phyloP scores from a whole-genome alignment of 2,113 vertebrate species.

The Paracanthobrama guichenoti region DNA sequence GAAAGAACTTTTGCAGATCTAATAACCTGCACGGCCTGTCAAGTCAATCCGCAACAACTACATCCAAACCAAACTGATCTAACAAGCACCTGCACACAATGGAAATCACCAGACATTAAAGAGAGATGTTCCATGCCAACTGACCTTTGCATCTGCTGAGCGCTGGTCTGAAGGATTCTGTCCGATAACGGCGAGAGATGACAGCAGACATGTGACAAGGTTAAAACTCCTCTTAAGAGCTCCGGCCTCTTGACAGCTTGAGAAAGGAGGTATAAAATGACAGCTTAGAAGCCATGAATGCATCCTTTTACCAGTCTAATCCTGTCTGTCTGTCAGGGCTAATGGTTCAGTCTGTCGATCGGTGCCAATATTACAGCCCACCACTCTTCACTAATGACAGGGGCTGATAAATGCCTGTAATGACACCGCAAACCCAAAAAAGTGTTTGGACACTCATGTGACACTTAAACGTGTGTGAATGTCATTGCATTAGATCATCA shows the following conservation, averaged over 20 bases:
- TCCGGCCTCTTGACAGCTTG: not conserved
- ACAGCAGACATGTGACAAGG: not conserved
- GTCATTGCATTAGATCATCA: not conserved
- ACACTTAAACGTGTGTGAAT: not conserved
- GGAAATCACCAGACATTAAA: not conserved
- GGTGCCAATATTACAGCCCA: not conserved
- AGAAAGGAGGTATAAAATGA: not conserved
- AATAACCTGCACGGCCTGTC: too few relatives aligned
- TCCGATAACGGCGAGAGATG: not conserved
- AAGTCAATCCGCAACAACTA: too few relatives aligned
- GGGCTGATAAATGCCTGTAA: not conserved
- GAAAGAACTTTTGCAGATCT: too few relatives aligned
- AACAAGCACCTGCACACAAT: not conserved
- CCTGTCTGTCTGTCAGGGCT: not conserved
- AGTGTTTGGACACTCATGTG: not conserved
- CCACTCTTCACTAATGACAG: not conserved
- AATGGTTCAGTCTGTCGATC: not conserved
- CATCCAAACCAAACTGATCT: too few relatives aligned
- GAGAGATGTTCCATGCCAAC: not conserved
- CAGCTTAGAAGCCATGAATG: not conserved
- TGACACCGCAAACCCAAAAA: not conserved
- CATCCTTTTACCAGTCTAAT: not conserved
- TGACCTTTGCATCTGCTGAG: not conserved
- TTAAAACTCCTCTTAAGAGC: constrained; percentile 3
- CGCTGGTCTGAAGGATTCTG: not conserved